Percentiles rank a stretch among this genome's conserved stretches.
phyloP scores from a whole-genome alignment of 30 jellyfish, hydroid and myxozoan genomes.

The Mastigias papua region DNA sequence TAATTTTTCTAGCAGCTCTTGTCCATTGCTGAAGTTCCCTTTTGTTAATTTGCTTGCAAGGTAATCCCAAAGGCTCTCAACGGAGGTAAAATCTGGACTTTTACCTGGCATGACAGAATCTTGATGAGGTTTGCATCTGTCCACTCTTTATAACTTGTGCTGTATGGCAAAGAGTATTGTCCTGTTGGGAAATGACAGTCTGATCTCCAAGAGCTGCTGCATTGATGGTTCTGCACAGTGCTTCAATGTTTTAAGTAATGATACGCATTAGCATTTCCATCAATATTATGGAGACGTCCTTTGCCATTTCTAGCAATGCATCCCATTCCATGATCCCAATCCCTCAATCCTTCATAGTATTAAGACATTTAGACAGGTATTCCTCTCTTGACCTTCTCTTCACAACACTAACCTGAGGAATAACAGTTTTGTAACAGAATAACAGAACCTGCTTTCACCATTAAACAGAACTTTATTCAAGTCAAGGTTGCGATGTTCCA shows the following conservation, averaged over 20 bases:
- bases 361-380: neutral
- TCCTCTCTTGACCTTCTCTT: neutral
- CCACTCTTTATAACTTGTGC: neutral
- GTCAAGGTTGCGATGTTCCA: neutral
- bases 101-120: constrained; percentile 31
- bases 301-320: constrained; percentile 1
- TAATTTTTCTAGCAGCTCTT: neutral
- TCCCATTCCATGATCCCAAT: constrained; percentile 30
- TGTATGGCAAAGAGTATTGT: constrained; percentile 38
- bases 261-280: neutral
- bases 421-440: neutral
- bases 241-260: constrained; percentile 8
- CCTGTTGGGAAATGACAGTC: constrained; percentile 1
- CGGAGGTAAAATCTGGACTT: constrained; percentile 19
- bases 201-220: neutral
- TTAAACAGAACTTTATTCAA: neutral
- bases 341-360: constrained; percentile 11
- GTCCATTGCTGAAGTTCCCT: neutral
- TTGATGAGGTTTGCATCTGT: neutral
- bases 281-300: constrained; percentile 1
- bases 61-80: constrained; percentile 4
- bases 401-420: too few species aligned
- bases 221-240: neutral
- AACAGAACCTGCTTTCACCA: neutral
- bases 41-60: neutral